phyloP scores from a whole-genome alignment of 2,113 vertebrate genomes.

The Caretta caretta region DNA sequence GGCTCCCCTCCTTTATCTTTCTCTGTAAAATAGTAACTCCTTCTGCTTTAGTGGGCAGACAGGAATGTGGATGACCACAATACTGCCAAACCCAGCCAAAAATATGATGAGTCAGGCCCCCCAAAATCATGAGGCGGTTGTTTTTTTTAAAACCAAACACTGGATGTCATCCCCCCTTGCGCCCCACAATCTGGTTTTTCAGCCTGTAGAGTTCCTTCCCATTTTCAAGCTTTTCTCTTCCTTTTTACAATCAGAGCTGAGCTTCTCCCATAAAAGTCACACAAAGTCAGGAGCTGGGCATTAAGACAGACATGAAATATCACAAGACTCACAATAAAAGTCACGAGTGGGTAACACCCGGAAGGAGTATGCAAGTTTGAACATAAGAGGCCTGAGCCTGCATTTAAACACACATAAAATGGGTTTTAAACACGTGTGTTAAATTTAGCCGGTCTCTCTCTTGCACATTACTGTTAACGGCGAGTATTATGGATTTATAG shows the following conservation, averaged over 20 bases:
- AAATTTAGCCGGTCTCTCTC: neutral
- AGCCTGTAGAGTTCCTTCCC: neutral
- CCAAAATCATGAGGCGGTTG: neutral
- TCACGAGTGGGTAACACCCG: neutral
- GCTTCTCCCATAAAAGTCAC: neutral
- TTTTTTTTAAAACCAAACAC: neutral
- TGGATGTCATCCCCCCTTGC: neutral
- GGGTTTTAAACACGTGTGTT: accelerated
- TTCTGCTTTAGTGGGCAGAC: neutral
- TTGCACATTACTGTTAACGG: neutral
- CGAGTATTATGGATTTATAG: accelerated
- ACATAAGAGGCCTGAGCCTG: neutral
- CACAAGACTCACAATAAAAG: neutral
- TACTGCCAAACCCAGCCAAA: neutral
- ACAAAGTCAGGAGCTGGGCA: neutral
- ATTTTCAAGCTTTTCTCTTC: neutral
- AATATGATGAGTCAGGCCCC: neutral
- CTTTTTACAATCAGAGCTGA: neutral
- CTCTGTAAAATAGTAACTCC: neutral
- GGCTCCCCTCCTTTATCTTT: neutral
- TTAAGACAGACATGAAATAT: neutral
- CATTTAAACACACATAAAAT: neutral
- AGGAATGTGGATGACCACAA: neutral
- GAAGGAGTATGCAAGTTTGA: accelerated
- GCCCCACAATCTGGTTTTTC: neutral